phyloP scores from a whole-genome alignment of 2,797 vertebrate genomes.

The Lutjanus argentimaculatus region DNA sequence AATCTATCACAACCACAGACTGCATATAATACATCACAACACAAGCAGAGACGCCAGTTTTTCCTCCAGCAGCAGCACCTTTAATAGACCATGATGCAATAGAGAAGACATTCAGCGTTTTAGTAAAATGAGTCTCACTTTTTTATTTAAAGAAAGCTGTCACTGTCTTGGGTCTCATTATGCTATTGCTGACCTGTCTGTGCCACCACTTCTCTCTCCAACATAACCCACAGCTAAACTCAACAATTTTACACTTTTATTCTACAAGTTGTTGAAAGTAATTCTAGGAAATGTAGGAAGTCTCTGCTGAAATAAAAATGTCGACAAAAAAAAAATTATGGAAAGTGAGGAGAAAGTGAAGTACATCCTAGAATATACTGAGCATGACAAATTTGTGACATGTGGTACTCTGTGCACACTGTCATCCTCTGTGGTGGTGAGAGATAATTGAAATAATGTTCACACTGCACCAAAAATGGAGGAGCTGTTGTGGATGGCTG shows the following conservation, averaged over 20 bases:
- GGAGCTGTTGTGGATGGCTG: neutral
- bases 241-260: slow-evolving; percentile 24
- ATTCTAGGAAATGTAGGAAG: slow-evolving; percentile 14
- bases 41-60: slow-evolving; percentile 28
- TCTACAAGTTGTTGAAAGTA: slow-evolving; percentile 7
- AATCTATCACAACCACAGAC: slow-evolving; percentile 23
- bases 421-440: slow-evolving; percentile 14
- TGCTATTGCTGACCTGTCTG: slow-evolving; percentile 36
- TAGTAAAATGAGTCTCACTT: slow-evolving; percentile 29
- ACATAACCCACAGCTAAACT: slow-evolving; percentile 23
- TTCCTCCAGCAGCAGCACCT: slow-evolving; percentile 25
- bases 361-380: neutral
- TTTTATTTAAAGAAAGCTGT: slow-evolving; percentile 21
- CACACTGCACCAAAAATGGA: neutral
- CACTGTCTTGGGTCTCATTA: slow-evolving; percentile 43
- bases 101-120: slow-evolving; percentile 39
- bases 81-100: slow-evolving; percentile 55
- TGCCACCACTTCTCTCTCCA: slow-evolving; percentile 10
- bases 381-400: slow-evolving; percentile 8
- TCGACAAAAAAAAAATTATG: slow-evolving; percentile 1
- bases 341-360: neutral
- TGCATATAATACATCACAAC: slow-evolving; percentile 26
- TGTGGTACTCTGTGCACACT: slow-evolving; percentile 1
- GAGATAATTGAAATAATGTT: slow-evolving; percentile 41
- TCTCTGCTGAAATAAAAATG: slow-evolving; percentile 11